Evolutionary conservation across 2,888 invertebrate genomes (phyloP), one percentile per base, ranked within the genome.

Genomic region (Epinotia nisella): DNA sequence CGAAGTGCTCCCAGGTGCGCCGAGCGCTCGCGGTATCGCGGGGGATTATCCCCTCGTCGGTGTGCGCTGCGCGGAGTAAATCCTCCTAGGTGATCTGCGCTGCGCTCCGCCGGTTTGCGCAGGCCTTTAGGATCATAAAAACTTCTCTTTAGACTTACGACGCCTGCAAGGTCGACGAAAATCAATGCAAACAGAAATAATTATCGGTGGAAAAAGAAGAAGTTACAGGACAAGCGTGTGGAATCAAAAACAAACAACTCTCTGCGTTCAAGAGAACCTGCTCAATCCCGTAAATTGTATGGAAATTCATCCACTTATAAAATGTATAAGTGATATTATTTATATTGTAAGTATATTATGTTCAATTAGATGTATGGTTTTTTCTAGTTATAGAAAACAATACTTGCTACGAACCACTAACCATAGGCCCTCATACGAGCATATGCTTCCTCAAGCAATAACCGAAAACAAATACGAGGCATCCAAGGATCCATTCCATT

Each of bases 381-480:
- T n/a, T 35, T 13, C 1, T 15, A 58, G 49, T 61, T 67, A 61
- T 21, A 72, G 67, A 62, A 53, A 60, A 45, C 45, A 49, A 41
- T 55, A 29, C 29, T 21, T 55, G 11, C 17, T 61, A 3, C 45
- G 29, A 35, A 66, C 29, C 9, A 45, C 29, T 29, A 17, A 10
- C 7, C 41, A 67, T n/a, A 53, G 21, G 11, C 21, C 55, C 3
- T 55, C 60, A 9, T 55, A 69, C 11, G 21, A 78, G 70, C 83
- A 81, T 77, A 81, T 62, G 11, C 39, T 59, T 67, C 53, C 70
- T 17, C 55, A 68, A 70, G 56, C 11, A 51, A 68, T 62, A 77
- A 60, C 80, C 75, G 61, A 66, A 74, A 17, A 11, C 67, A 3
- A 73, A 75, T 17, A 35, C 71, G 49, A 71, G 64, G 17, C 64